These are phyloP conservation scores for Lasioglossum morio DNA, from an alignment of 2,888 invertebrate species.

Conservation along the genomic window DNA sequence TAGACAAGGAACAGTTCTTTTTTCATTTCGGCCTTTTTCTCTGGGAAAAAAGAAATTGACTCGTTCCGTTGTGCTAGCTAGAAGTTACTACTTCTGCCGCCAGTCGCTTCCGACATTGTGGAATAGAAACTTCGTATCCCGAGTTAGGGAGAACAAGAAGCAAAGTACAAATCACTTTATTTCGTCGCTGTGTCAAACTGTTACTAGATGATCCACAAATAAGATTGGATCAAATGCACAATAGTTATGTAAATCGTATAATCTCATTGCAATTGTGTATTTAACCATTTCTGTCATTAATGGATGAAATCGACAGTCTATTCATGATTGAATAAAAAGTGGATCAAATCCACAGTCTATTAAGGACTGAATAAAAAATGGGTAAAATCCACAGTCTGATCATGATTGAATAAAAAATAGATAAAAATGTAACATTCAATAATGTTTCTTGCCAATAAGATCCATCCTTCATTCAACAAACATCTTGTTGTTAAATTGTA, in stretches of 20 bases:
- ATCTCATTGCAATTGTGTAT: too few relatives aligned
- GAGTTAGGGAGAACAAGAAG: not conserved
- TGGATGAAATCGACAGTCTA: not conserved
- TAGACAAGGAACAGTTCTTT: conserved; percentile 39
- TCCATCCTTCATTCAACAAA: too few relatives aligned
- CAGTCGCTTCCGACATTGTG: conserved; percentile 11
- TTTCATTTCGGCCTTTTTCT: conserved; percentile 4
- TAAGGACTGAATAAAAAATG: not conserved
- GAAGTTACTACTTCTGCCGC: not conserved
- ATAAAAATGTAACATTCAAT: too few relatives aligned
- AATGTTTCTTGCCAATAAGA: too few relatives aligned
- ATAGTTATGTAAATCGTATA: not conserved
- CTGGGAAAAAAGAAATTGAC: conserved; percentile 10
- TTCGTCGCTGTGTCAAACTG: not conserved
- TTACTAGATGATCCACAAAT: not conserved
- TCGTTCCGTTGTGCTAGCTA: not conserved
- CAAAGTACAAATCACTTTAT: not conserved
- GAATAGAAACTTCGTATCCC: conserved; percentile 16
- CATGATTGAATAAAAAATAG: too few relatives aligned
- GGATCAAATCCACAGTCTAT: not conserved
- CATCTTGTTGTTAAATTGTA: too few relatives aligned
- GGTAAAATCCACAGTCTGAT: not conserved
- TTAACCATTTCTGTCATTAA: not conserved
- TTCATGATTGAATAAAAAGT: not conserved
- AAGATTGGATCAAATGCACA: not conserved